Evolutionary conservation across 2,113 vertebrate genomes (phyloP).

Genomic region (Stegastes partitus): DNA sequence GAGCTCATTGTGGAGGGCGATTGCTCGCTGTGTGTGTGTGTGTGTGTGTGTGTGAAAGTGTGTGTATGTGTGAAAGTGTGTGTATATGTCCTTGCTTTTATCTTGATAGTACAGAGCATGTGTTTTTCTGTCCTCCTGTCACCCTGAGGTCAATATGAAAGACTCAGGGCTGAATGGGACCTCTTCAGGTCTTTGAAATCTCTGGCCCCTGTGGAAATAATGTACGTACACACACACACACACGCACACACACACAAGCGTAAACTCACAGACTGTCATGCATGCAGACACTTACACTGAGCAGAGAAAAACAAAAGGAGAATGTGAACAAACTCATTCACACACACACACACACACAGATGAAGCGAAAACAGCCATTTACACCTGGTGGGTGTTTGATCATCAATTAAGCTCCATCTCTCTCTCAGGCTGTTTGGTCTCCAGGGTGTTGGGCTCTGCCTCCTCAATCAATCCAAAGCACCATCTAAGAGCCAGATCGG

Average conservation of each 20-base stretch:
- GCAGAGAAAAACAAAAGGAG: conserved; percentile 52
- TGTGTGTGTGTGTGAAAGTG: conserved; percentile 29
- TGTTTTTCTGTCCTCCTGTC: conserved; percentile 57
- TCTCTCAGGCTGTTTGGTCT: conserved; percentile 64
- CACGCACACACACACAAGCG: conserved; percentile 22
- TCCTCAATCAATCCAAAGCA: conserved; percentile 43
- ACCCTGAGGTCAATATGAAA: conserved; percentile 84
- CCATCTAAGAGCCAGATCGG: conserved; percentile 20
- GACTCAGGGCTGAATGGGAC: conserved; percentile 76
- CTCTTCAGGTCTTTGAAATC: conserved; percentile 76
- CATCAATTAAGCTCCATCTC: conserved; percentile 79
- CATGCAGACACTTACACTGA: conserved; percentile 32
- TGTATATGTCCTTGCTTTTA: conserved; percentile 70
- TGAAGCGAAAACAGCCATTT: conserved; percentile 73
- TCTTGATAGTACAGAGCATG: conserved; percentile 64
- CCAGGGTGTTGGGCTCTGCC: conserved; percentile 36
- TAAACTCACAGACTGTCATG: conserved; percentile 31
- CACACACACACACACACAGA: conserved; percentile 15
- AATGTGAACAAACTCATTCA: conserved; percentile 55
- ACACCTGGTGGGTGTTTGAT: conserved; percentile 84
- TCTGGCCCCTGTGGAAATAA: conserved; percentile 56
- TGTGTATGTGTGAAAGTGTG: conserved; percentile 39
- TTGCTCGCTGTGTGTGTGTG: conserved; percentile 30
- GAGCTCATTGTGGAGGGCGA: conserved; percentile 42
- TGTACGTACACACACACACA: conserved; percentile 35